Evolutionary conservation across 2,888 invertebrate genomes (phyloP).

Genomic region (Hecatera dysodea): DNA sequence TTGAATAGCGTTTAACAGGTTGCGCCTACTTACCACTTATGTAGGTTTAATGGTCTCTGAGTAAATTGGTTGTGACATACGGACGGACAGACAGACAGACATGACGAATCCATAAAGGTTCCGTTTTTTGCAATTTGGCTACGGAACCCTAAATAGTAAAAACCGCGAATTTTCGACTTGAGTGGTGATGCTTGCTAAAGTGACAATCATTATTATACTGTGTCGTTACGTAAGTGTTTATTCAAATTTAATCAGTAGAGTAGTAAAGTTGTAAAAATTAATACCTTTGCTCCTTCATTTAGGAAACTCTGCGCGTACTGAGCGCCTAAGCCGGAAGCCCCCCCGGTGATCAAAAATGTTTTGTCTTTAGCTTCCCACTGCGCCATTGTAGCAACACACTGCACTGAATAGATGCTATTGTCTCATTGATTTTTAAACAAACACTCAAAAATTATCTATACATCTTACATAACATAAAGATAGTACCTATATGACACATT

Average conservation of each 20-base stretch:
- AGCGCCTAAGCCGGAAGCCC: slow-evolving; percentile 77
- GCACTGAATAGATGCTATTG: background rate
- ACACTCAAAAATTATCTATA: background rate
- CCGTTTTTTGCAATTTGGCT: no score
- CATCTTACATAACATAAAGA: slow-evolving; percentile 2
- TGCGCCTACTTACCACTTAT: no score
- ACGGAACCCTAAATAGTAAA: no score
- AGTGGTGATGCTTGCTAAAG: no score
- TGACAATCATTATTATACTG: no score
- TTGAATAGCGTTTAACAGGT: no score
- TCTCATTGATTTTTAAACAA: background rate
- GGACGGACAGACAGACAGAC: no score
- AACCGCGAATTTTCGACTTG: no score
- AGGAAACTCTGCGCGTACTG: slow-evolving; percentile 71
- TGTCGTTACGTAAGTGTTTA: no score
- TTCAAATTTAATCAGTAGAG: background rate
- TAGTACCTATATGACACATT: background rate
- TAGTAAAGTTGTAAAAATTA: background rate
- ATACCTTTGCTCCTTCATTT: slow-evolving; percentile 74
- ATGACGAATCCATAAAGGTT: no score
- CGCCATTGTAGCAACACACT: slow-evolving; percentile 12
- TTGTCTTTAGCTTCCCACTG: slow-evolving; percentile 66
- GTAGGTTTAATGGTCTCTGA: no score
- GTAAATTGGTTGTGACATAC: no score
- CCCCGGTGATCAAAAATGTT: slow-evolving; percentile 76